Evolutionary conservation across 2,888 invertebrate species (phyloP), one percentile per base, ranked within the genome.

Genomic region (Xanthorhoe spadicearia): DNA sequence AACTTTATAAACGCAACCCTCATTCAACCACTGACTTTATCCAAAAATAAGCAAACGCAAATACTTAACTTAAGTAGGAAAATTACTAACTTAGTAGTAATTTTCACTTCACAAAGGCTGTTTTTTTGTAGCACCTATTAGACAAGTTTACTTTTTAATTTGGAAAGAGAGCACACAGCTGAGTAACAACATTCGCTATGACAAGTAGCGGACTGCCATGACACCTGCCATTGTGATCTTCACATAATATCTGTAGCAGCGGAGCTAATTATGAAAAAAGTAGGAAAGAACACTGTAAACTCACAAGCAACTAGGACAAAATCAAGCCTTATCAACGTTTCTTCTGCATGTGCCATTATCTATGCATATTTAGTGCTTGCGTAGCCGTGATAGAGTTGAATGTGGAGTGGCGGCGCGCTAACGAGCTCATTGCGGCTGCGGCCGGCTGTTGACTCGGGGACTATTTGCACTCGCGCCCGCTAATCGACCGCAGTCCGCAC

Each of bases 401-500:
- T 55, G 19, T 17, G 17, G 35, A 4, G 18, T 43, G 10, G 35
- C 7, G 54, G 13, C 13, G 54, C 32, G 38, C 54, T 54, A 54
- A 19, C 54, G 54, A 54, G 54, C 38, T 43, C 38, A 38, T 54
- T 54, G 54, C 54, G 38, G 38, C 53, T 7, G 32, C 38, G 38
- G 38, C 13, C 38, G 54, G 54, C 38, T 54, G 54, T 54, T 43
- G 54, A 54, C 18, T 38, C 19, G 35, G 17, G 54, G 35, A 19
- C 54, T 53, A 17, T 53, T 53, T 35, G 54, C 54, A 38, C 54
- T 54, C 38, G 54, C 38, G 54, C 5, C 54, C 54, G 54, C 38
- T 43, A 38, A 38, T 43, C 32, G 38, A 54, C 54, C 54, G 54
- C 54, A 38, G 38, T 43, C 54, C 54, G 54, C 54, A 38, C 18